Base-by-base conservation (phyloP, 2,797 vertebrate genomes). In the Nyctibius grandis region DNA sequence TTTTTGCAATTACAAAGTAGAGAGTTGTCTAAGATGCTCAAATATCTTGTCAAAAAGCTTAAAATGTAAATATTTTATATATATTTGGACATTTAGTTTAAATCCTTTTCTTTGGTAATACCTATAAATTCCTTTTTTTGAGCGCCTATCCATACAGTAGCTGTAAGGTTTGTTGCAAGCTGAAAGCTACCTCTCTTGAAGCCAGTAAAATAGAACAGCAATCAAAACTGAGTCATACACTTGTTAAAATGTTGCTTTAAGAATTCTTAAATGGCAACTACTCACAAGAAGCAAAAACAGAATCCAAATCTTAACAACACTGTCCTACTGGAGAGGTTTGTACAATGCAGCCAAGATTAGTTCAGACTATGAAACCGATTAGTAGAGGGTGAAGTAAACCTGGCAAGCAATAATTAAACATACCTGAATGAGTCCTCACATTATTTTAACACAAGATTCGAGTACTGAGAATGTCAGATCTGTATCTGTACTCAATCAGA, bases 91-190 rank as follows among this genome's bases (percentile, higher is more conserved):
- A 73, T 38, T 20, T 34, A 11, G 11, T 63, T 85, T 38, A 45
- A 68, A 9, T 57, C 50, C 0, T 77, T 77, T 91, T 38, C 11
- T 72, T 74, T 69, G 8, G 15, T 53, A 70, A 68, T 45, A 81
- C 4, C 33, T 17, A 19, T 11, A 8, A 61, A 56, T 50, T 38
- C 23, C 44, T 25, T 45, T 40, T 53, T 54, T 23, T 29, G 15
- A 23, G 42, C 1, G 0, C 26, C 23, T 70, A 36, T 12, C 20
- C 13, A 18, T 20, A 22, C 1, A 1, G 44, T 29, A 70, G 7
- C 36, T 84, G 6, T 65, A 86, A 75, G 19, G 28, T 11, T 3
- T 1, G 31, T 48, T 69, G 26, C 22, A 60, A 38, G 22, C 19
- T 69, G 56, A 75, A 81, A 91, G 26, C n/a, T 36, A 36, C 18